Conservation (phyloP, 1,140 invertebrate species). For the Caerostris darwini region DNA sequence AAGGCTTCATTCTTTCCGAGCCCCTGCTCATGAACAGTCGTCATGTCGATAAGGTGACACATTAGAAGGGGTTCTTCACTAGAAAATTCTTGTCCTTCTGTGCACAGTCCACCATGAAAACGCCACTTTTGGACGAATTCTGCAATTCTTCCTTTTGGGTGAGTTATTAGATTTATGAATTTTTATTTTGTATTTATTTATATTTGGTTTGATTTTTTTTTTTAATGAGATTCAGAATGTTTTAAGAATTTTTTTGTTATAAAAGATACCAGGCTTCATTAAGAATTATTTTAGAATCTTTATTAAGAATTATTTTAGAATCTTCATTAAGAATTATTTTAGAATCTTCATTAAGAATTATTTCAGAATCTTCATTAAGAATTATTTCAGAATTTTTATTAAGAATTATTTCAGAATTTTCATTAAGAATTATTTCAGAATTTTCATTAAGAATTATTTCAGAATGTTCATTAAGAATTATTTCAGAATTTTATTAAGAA, state of each 20-base stretch:
- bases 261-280: too few species aligned
- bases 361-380: too few species aligned
- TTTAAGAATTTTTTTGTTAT: background rate
- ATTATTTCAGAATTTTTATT: too few species aligned
- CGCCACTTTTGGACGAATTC: slow-evolving; percentile 38
- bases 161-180: background rate
- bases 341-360: too few species aligned
- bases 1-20: background rate
- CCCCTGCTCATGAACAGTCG: background rate
- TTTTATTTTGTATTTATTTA: background rate
- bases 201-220: background rate
- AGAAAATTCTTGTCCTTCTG: background rate
- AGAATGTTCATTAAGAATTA: too few species aligned
- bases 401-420: too few species aligned
- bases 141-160: slow-evolving; percentile 50
- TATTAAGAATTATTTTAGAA: too few species aligned
- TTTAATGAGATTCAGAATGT: background rate
- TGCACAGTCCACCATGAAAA: background rate
- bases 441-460: too few species aligned
- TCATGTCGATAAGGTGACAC: slow-evolving; percentile 25
- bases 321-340: too few species aligned
- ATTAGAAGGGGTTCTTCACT: background rate
- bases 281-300: too few species aligned
- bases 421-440: too few species aligned
- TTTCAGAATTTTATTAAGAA: background rate